Conservation (phyloP, 2,113 vertebrate genomes). For the Hystrix cristata region DNA sequence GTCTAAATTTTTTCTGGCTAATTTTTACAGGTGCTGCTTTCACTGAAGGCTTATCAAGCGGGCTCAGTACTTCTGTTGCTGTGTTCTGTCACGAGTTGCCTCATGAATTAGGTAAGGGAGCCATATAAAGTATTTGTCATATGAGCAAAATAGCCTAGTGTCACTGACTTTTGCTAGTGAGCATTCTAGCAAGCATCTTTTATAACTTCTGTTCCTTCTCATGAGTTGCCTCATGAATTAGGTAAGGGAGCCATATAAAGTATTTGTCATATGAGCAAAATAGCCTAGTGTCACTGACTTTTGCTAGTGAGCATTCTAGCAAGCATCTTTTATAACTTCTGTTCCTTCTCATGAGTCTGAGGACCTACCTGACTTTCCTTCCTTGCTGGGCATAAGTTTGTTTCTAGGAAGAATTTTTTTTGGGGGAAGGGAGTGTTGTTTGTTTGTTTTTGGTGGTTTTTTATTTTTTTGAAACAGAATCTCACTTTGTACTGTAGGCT, state of each 20-base stretch:
- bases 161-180: background rate
- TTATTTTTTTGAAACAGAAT: background rate
- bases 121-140: background rate
- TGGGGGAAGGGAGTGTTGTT: background rate
- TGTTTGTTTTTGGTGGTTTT: background rate
- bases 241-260: conserved; percentile 89
- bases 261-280: background rate
- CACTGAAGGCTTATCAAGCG: conserved; percentile 96
- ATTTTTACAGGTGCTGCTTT: conserved; percentile 94
- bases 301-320: background rate
- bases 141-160: background rate
- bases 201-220: conserved; percentile 96
- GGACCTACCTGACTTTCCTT: background rate
- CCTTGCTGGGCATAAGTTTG: background rate
- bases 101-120: conserved; percentile 96
- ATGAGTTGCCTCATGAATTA: conserved; percentile 97
- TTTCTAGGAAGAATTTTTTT: background rate
- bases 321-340: conserved; percentile 87
- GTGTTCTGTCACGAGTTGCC: conserved; percentile 99
- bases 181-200: background rate
- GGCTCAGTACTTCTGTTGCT: conserved; percentile 97
- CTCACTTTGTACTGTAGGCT: background rate
- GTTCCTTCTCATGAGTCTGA: conserved; percentile 86
- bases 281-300: background rate
- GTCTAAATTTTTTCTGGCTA: background rate